Conservation (phyloP, 2,888 invertebrate species). For the Aspidiotus rigidus region DNA sequence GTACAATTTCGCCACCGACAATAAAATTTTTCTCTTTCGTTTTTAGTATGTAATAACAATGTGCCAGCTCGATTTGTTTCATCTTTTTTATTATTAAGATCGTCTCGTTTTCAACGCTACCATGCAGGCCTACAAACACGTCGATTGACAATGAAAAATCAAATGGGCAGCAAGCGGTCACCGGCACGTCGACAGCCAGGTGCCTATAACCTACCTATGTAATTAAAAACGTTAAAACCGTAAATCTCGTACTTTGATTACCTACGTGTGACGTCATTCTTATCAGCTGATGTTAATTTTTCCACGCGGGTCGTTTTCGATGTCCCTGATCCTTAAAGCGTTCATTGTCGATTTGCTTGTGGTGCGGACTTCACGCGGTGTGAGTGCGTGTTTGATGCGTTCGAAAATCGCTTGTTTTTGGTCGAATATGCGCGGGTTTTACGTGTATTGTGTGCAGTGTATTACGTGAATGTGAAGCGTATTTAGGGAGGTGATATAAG, state of each 20-base stretch:
- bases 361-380: background rate
- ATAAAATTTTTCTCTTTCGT: too few relatives aligned
- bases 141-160: too few relatives aligned
- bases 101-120: too few relatives aligned
- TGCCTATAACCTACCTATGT: background rate
- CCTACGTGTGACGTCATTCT: conserved; percentile 7
- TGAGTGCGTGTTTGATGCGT: background rate
- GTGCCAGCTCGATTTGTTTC: too few relatives aligned
- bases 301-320: background rate
- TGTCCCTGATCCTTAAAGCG: conserved; percentile 21
- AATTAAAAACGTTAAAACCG: background rate
- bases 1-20: too few relatives aligned
- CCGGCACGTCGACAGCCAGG: too few relatives aligned
- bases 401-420: background rate
- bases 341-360: background rate
- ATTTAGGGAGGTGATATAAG: too few relatives aligned
- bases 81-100: too few relatives aligned
- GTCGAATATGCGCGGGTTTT: conserved; percentile 2
- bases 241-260: background rate
- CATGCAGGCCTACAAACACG: too few relatives aligned
- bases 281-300: conserved; percentile 14
- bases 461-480: background rate
- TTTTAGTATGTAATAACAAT: too few relatives aligned
- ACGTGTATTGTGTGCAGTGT: background rate
- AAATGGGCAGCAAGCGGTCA: too few relatives aligned